Evolutionary conservation across 2,113 vertebrate genomes (phyloP).

Genomic region (Daboia siamensis): DNA sequence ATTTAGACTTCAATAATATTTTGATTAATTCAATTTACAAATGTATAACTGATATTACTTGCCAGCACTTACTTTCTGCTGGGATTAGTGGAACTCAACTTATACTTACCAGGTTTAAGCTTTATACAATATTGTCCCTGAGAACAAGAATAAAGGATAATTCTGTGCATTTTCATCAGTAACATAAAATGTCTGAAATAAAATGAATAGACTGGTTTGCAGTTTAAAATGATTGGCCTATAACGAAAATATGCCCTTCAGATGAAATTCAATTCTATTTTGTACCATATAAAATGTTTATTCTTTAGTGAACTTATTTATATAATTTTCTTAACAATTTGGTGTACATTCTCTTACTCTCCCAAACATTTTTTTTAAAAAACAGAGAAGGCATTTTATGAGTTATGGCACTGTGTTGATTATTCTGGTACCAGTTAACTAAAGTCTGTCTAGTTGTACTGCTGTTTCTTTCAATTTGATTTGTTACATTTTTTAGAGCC

Average conservation of each 20-base stretch:
- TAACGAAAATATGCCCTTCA: constrained; percentile 12
- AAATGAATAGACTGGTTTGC: not conserved
- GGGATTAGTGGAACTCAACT: constrained; percentile 5
- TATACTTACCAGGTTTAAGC: not conserved
- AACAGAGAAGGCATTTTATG: constrained; percentile 37
- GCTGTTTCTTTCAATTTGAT: constrained; percentile 47
- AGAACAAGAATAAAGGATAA: not conserved
- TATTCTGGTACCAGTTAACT: constrained; percentile 46
- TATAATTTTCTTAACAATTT: constrained; percentile 29
- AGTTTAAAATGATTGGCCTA: constrained; percentile 12
- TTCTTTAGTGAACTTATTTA: constrained; percentile 12
- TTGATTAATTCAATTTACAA: not conserved
- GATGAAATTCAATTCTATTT: not conserved
- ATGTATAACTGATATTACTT: not conserved
- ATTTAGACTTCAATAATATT: not conserved
- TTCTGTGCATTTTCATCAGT: not conserved
- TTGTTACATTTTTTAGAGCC: constrained; percentile 66
- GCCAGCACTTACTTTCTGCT: not conserved
- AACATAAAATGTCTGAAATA: not conserved
- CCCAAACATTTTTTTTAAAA: constrained; percentile 46
- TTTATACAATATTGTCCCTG: not conserved
- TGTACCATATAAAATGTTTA: not conserved
- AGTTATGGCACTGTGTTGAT: constrained; percentile 37
- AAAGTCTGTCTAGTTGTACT: constrained; percentile 49
- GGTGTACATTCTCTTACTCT: constrained; percentile 35